phyloP scores from a whole-genome alignment of 2,888 invertebrate species.

The Machimus rusticus region DNA sequence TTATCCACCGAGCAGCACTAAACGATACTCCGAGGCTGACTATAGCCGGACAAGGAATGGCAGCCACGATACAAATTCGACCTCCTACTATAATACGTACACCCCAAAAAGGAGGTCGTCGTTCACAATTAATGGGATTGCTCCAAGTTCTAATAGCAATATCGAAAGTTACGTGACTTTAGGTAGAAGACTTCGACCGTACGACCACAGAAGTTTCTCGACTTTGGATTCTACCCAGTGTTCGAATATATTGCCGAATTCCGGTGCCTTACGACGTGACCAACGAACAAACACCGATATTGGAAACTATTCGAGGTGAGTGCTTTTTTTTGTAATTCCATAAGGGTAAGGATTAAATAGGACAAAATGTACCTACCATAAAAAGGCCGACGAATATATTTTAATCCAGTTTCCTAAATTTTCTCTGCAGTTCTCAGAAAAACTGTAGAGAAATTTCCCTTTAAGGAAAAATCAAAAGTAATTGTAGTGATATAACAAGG shows the following conservation, averaged over 20 bases:
- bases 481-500: too few species aligned
- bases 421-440: too few species aligned
- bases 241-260: constrained; percentile 40
- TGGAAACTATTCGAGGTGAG: constrained; percentile 47
- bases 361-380: neutral
- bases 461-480: too few species aligned
- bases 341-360: neutral
- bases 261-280: constrained; percentile 45
- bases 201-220: constrained; percentile 61
- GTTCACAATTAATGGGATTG: constrained; percentile 55
- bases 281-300: constrained; percentile 46
- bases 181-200: constrained; percentile 58
- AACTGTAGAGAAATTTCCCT: too few species aligned
- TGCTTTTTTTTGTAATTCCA: neutral
- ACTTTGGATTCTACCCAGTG: constrained; percentile 55
- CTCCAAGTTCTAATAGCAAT: constrained; percentile 51
- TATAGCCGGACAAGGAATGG: constrained; percentile 25
- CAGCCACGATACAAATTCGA: constrained; percentile 36
- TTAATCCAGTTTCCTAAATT: too few species aligned
- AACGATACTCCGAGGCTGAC: neutral
- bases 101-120: constrained; percentile 61
- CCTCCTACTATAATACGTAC: constrained; percentile 60
- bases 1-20: constrained; percentile 49
- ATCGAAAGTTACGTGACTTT: constrained; percentile 61
- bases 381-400: too few species aligned